Base-by-base conservation (phyloP, 2,113 vertebrate species). In the Sander lucioperca region DNA sequence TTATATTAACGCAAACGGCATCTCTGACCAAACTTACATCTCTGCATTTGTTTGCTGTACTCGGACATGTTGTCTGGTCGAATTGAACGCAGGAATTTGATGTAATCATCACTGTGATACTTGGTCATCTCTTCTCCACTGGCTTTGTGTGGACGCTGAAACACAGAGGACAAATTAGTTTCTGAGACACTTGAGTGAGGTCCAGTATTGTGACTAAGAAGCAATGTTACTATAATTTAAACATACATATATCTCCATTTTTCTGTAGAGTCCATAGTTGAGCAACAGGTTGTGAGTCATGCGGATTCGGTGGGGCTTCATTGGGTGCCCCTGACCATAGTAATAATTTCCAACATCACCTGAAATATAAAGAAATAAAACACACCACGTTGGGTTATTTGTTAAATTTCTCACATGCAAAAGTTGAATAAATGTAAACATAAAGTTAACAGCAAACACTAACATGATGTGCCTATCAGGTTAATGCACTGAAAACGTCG, bases 41-140 rank as follows among this genome's bases (percentile, higher is more conserved):
- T 97, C 53, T 99, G 98, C 98, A 99, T 99, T 92, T 99, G 98
- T 89, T 99, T 99, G 96, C 98, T 99, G 95, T 99, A 99, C 88
- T 99, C 98, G 0, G 98, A 99, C 98, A 99, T 99, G 95, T 99
- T 99, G 89, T 99, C 98, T 0, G 98, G 98, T 47, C 98, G 97
- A 81, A 99, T 99, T 14, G 98, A 99, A 7, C 97, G 94, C 45
- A 99, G 94, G 79, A 99, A 99, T 77, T 99, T 98, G 81, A 99
- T 99, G 95, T 99, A 99, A 89, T 99, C 98, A 0, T 99, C 98
- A 0, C 98, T 99, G 96, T 99, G 98, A 85, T 99, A 99, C 95
- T 99, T 99, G 86, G 98, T 99, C 98, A 99, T 99, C 92, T 99
- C 98, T 88, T 99, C 98, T 2, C 96, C 98, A 0, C 96, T 99